Conservation (phyloP, 1,140 invertebrate species). For the Drosophila cardini region DNA sequence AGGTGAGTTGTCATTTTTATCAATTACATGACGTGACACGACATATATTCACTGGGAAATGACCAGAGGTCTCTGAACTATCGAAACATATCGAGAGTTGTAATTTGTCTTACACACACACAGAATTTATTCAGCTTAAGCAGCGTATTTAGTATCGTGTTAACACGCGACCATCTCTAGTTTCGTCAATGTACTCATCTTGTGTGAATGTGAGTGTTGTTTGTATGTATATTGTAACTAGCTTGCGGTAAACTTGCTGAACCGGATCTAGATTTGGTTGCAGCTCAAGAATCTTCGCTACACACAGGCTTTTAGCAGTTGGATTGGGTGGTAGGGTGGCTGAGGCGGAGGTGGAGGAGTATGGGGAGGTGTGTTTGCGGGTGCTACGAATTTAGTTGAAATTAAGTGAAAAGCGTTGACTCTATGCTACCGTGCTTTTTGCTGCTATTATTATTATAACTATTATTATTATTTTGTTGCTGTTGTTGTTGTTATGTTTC, state of each 20-base stretch:
- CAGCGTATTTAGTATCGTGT: constrained; percentile 22
- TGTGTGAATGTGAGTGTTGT: constrained; percentile 14
- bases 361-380: constrained; percentile 13
- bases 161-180: constrained; percentile 35
- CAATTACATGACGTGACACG: constrained; percentile 13
- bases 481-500: constrained; percentile 31
- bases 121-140: not conserved
- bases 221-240: constrained; percentile 65
- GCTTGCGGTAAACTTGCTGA: constrained; percentile 82
- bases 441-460: constrained; percentile 16
- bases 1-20: constrained; percentile 87
- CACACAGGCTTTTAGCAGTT: constrained; percentile 4
- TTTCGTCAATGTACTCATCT: constrained; percentile 39
- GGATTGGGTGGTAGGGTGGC: constrained; percentile 7
- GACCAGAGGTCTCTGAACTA: constrained; percentile 7
- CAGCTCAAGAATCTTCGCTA: constrained; percentile 74
- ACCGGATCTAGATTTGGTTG: constrained; percentile 81
- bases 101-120: not conserved
- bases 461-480: constrained; percentile 5
- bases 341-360: too few species aligned
- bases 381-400: constrained; percentile 47
- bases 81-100: not conserved
- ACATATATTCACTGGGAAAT: not conserved
- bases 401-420: constrained; percentile 72
- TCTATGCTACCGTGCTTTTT: constrained; percentile 27